Base-by-base conservation (phyloP, 92 coral and sea anemone genomes). In the Porites divaricata region DNA sequence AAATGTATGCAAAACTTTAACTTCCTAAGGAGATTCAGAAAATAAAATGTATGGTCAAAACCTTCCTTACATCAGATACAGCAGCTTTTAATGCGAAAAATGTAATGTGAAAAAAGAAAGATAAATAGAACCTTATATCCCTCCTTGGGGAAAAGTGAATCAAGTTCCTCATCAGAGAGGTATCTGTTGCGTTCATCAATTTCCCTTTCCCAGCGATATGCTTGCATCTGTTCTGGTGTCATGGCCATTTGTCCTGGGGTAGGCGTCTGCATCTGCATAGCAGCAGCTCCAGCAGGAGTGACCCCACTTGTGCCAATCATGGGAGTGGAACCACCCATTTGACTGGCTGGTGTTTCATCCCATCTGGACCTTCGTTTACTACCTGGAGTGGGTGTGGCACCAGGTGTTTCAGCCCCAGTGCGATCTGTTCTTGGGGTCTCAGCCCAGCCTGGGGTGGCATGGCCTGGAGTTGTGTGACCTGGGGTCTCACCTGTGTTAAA, bases 201-300 rank as follows among this genome's bases (percentile, higher is more conserved):
- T 76, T 97, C 99, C 83, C 98, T 89, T 86, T 97, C 99, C 99
- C 99, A 97, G 69, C 99, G 88, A 84, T 92, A 97, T 19, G 96
- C 99, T 81, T 97, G 99, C 98, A 95, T 93, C 83, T 97, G 99
- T 62, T 97, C 99, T 24, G 99, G 99, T 8, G 99, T 97, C 98
- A 93, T 95, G 70, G 99, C 93, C 83, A 97, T 93, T 50, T 76
- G 84, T 83, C 99, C 98, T 87, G 99, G 99, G 68, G 99, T 97
- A 50, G 99, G 99, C 70, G 99, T 97, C 90, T 95, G 97, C 99
- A 97, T 97, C 87, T 93, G 99, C 99, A 97, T 97, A 67, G 99
- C 99, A 21, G 92, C 95, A 77, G 99, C 81, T 1, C 99, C 99
- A 25, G 95, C 99, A 13, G 99, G 99, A 0, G 99, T 97, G 12